Percentiles rank a stretch among this genome's conserved stretches.
These are phyloP conservation scores for Listrodromus nycthemerus DNA, from an alignment of 2,888 invertebrate genomes.

Conservation along the genomic window DNA sequence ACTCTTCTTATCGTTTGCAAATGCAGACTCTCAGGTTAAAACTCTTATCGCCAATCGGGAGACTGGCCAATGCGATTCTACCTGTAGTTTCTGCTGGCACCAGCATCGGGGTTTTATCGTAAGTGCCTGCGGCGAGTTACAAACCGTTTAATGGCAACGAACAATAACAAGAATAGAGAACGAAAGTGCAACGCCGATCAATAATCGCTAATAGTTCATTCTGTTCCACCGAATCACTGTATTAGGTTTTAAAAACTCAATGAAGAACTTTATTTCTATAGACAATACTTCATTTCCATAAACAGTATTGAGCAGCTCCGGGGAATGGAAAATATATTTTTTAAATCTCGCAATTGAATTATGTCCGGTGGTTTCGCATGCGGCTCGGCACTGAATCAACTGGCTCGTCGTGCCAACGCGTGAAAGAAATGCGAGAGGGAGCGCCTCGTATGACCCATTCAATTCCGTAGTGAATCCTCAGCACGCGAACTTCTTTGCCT, in stretches of 20 bases:
- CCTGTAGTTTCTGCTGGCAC: slow-evolving; percentile 60
- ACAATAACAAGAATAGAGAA: not conserved
- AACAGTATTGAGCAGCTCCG: not conserved
- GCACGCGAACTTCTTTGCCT: slow-evolving; percentile 6
- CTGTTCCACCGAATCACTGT: not conserved
- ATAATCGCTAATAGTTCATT: not conserved
- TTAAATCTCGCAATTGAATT: slow-evolving; percentile 48
- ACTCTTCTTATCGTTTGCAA: slow-evolving; percentile 16
- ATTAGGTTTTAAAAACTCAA: not conserved
- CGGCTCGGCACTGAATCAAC: slow-evolving; percentile 25
- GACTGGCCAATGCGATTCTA: slow-evolving; percentile 19
- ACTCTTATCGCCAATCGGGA: slow-evolving; percentile 16
- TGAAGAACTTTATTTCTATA: not conserved
- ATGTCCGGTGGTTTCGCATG: slow-evolving; percentile 36
- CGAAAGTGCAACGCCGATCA: not conserved
- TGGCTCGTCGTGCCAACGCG: not conserved
- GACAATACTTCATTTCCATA: not conserved
- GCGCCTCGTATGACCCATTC: slow-evolving; percentile 28
- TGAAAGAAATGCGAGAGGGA: slow-evolving; percentile 30
- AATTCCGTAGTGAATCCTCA: slow-evolving; percentile 23
- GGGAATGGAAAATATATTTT: slow-evolving; percentile 13
- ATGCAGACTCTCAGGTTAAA: slow-evolving; percentile 25
- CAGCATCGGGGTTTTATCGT: slow-evolving; percentile 52
- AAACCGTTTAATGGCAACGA: not conserved
- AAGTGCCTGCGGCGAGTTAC: slow-evolving; percentile 11